Conservation (phyloP, 2,888 invertebrate species). For the Caenorhabditis auriculariae region DNA sequence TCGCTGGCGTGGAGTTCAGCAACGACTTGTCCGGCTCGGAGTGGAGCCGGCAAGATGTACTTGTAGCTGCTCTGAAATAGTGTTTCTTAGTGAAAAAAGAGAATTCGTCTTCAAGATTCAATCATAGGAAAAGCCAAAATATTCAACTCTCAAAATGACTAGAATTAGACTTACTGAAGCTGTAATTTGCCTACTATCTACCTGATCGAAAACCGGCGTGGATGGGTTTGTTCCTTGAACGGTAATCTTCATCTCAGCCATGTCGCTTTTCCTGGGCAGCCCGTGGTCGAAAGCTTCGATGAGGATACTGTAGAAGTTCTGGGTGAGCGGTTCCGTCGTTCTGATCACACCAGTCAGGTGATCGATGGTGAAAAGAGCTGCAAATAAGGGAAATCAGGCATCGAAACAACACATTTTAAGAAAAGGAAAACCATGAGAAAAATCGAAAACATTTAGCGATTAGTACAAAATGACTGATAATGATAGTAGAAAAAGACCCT, state of each 20-base stretch:
- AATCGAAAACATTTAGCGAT: no score
- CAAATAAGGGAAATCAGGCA: not conserved
- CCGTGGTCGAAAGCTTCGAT: conserved; percentile 42
- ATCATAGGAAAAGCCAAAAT: not conserved
- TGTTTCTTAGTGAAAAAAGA: not conserved
- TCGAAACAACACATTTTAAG: not conserved
- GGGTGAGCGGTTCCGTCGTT: conserved; percentile 19
- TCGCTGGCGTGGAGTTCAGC: conserved; percentile 50
- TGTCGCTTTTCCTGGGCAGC: conserved; percentile 25
- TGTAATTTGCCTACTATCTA: conserved; percentile 1
- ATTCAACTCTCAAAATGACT: not conserved
- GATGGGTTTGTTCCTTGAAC: conserved; percentile 51
- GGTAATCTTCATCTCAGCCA: conserved; percentile 28
- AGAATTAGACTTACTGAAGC: not conserved
- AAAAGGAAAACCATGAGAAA: not conserved
- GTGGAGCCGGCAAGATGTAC: conserved; percentile 31
- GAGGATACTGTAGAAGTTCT: conserved; percentile 27
- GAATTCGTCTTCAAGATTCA: no score
- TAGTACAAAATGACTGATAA: no score
- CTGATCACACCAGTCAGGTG: conserved; percentile 22
- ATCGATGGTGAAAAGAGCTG: conserved; percentile 32
- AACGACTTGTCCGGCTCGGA: conserved; percentile 43
- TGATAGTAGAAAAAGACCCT: no score
- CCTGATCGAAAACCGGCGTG: conserved; percentile 54
- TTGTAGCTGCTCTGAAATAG: conserved; percentile 48